Evolutionary conservation across 23 tunicate species (phyloP), one percentile per base, ranked within the genome.

Genomic region (Halocynthia roretzi): DNA sequence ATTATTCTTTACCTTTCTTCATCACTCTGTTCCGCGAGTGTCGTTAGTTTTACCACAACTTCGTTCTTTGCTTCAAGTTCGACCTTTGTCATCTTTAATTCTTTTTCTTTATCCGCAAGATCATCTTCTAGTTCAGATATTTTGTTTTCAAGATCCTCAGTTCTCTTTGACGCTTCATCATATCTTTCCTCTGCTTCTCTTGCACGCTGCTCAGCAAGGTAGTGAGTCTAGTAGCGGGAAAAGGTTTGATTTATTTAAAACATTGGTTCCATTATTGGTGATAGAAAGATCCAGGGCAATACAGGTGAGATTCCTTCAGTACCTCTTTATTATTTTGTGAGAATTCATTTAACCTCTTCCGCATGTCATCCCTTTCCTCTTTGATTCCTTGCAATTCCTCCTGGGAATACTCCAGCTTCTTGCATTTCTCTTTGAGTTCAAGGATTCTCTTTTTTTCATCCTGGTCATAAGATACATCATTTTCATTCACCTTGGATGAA

Each of bases 41-140:
- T 56, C n/a, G 78, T 50, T n/a, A 74, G 56, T 56, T 74, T 74
- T 54, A 5, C 23, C 17, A 74, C 56, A 62, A 54, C 56, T 54
- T 74, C 66, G 14, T 74, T 54, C 22, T 74, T 74, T 48, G 56
- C 78, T 8, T 54, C 78, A 19, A 74, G 21, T 56, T 74, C 78
- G 23, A 74, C 56, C 56, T 74, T 74, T 31, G 44, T 31, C 44
- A 31, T 31, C 44, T 31, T 31, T 4, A 31, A 31, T 31, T 31
- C 44, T 31, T 31, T 31, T 0, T 31, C 44, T 31, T 31, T 31
- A 31, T 31, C 44, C 44, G 44, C 44, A 31, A 31, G 44, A 31
- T 31, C 44, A 0, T 31, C 44, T 31, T 31, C 44, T 31, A 31
- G 44, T 4, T 31, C 2, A 31, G 44, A 31, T 31, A 31, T 31